A percentile compares a stretch with the other conserved stretches of the same genome.
Conservation (phyloP, 2,888 invertebrate genomes). For the Phorcus lineatus region DNA sequence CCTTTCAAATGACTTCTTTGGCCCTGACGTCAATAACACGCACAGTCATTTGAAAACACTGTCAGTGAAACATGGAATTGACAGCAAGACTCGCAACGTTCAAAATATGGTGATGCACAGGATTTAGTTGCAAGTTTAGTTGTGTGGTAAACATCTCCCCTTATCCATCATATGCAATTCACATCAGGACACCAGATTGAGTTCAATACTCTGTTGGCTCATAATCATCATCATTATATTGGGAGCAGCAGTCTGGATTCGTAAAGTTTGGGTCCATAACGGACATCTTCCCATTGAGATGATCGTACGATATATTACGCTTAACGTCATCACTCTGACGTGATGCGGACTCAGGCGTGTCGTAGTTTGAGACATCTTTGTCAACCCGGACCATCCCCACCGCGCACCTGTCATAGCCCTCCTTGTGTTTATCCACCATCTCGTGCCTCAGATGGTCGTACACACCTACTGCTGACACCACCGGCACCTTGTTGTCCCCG, state of each 20-base stretch:
- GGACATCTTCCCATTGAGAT: background rate
- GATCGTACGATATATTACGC: background rate
- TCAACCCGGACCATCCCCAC: background rate
- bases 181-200: too few species aligned
- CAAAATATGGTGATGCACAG: too few species aligned
- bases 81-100: too few species aligned
- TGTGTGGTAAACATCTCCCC: too few species aligned
- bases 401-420: slow-evolving; percentile 3
- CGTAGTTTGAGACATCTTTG: background rate
- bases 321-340: background rate
- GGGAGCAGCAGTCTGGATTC: background rate
- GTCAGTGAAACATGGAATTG: too few species aligned
- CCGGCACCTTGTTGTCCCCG: background rate
- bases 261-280: too few species aligned
- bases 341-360: background rate
- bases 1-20: too few species aligned
- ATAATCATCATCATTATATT: background rate
- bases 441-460: background rate
- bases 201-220: background rate
- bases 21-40: too few species aligned
- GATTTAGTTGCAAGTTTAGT: too few species aligned
- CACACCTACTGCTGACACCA: background rate
- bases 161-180: too few species aligned
- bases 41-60: too few species aligned
- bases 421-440: background rate